These are phyloP conservation scores for Steinernema hermaphroditum DNA, from an alignment of 2,888 invertebrate genomes.

Conservation along the genomic window DNA sequence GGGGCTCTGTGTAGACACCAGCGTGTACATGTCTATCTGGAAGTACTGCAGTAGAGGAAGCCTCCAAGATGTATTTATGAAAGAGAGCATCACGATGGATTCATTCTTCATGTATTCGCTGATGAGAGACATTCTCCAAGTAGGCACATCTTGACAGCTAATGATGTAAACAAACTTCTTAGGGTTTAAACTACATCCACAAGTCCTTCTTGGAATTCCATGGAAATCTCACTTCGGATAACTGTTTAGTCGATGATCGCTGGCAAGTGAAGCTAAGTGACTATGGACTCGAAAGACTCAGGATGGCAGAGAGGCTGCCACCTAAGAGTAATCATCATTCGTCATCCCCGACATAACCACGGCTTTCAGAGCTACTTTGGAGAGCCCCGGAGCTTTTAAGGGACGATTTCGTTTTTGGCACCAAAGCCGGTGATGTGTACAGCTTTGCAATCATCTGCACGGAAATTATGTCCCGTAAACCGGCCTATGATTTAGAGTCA, in stretches of 20 bases:
- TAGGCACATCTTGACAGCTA: background rate
- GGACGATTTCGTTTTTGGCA: background rate
- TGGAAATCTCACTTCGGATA: constrained; percentile 40
- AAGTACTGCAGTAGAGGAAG: constrained; percentile 56
- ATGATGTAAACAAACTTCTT: background rate
- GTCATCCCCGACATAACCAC: too few species aligned
- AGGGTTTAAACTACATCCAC: constrained; percentile 45
- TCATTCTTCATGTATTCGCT: constrained; percentile 49
- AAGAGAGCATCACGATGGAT: constrained; percentile 47
- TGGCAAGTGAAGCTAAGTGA: constrained; percentile 54
- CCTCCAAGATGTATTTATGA: constrained; percentile 45
- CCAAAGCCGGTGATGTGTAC: constrained; percentile 11
- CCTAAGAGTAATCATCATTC: background rate
- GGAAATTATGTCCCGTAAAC: constrained; percentile 6
- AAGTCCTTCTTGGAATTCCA: constrained; percentile 47
- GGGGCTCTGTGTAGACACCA: constrained; percentile 58
- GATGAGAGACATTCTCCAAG: constrained; percentile 47
- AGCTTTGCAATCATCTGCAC: constrained; percentile 19
- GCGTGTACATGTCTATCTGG: constrained; percentile 53
- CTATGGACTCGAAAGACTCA: constrained; percentile 39
- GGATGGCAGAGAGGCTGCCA: background rate
- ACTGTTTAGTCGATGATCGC: constrained; percentile 49
- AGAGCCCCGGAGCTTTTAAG: constrained; percentile 14
- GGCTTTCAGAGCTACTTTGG: constrained; percentile 23
- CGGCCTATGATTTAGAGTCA: constrained; percentile 7